A percentile compares a stretch with the other conserved stretches of the same genome.
phyloP scores from a whole-genome alignment of 2,797 vertebrate genomes.

The Eospalax fontanierii region DNA sequence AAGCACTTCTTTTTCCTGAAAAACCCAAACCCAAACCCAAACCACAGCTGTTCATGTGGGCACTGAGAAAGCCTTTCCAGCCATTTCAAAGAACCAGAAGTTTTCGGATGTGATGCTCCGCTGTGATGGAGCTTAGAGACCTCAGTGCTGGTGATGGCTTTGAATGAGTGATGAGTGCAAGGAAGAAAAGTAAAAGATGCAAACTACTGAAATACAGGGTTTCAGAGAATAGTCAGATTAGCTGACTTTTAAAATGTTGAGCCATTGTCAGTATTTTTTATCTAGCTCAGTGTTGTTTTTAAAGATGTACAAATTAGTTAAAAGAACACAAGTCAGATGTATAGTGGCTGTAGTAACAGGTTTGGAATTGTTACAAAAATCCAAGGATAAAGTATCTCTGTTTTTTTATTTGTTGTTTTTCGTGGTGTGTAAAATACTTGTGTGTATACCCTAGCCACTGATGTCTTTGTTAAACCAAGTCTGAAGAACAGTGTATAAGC shows the following conservation, averaged over 20 bases:
- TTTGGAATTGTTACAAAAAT: conserved; percentile 57
- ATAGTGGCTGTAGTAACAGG: neutral
- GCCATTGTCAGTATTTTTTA: conserved; percentile 88
- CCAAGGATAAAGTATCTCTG: conserved; percentile 37
- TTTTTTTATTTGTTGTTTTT: conserved; percentile 64
- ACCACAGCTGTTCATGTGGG: conserved; percentile 93
- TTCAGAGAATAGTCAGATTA: conserved; percentile 45
- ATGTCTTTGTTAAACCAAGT: conserved; percentile 43
- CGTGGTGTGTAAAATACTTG: conserved; percentile 54
- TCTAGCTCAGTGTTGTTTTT: conserved; percentile 73
- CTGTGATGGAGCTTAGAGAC: neutral
- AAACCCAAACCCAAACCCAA: conserved; percentile 92
- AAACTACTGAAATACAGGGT: conserved; percentile 69
- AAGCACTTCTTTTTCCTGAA: conserved; percentile 93
- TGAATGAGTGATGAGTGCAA: neutral
- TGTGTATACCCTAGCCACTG: conserved; percentile 14
- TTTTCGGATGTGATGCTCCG: conserved; percentile 93
- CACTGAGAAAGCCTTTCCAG: conserved; percentile 95
- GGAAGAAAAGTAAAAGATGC: conserved; percentile 60
- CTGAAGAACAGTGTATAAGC: conserved; percentile 58
- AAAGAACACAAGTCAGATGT: conserved; percentile 36
- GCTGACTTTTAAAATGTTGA: conserved; percentile 67
- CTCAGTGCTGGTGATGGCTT: neutral
- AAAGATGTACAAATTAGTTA: conserved; percentile 53
- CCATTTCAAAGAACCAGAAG: conserved; percentile 98